Base-by-base conservation (phyloP, 1,140 invertebrate genomes). In the Tetramorium parvispinum region DNA sequence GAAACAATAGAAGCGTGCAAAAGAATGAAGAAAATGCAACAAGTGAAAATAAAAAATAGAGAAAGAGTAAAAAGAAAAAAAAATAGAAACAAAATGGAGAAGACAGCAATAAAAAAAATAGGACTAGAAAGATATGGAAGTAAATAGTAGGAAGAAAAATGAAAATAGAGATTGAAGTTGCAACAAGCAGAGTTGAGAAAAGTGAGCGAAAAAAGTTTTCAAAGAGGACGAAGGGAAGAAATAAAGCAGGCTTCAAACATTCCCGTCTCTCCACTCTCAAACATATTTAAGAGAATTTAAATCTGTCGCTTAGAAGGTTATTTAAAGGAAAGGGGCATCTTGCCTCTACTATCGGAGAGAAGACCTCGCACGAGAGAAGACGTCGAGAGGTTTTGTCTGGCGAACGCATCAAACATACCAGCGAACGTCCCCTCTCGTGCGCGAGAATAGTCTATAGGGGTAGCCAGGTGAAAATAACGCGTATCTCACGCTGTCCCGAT, bases 401-500 rank as follows among this genome's bases (percentile, higher is more conserved):
- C 65, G 49, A 49, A 59, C 65, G 43, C 71, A 51, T 40, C 68
- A 59, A 21, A 32, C 43, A 55, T 46, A 77, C 11, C 57, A 27
- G 51, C 8, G 53, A 61, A 37, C n/a, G 65, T 85, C 55, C 79
- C 70, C 53, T 63, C 55, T 86, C 73, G 59, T 57, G 16, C 37
- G 73, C 51, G 63, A 7, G 77, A 18, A 46, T 24, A 11, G 37
- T 90, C 77, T 91, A 92, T 92, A 83, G 91, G 77, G 18, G 79
- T 88, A 91, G 71, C 89, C 89, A 91, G 89, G 87, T 89, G 91
- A 89, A 89, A 91, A 82, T 92, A 92, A 92, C 85, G 89, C 90
- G 90, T 82, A 89, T 92, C 90, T 92, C 86, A 92, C 90, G 92
- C 91, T 91, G 85, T 89, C 85, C 89, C 86, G 92, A 88, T 85